Conservation (phyloP, 1,140 invertebrate genomes). For the Sycophila sp. region DNA sequence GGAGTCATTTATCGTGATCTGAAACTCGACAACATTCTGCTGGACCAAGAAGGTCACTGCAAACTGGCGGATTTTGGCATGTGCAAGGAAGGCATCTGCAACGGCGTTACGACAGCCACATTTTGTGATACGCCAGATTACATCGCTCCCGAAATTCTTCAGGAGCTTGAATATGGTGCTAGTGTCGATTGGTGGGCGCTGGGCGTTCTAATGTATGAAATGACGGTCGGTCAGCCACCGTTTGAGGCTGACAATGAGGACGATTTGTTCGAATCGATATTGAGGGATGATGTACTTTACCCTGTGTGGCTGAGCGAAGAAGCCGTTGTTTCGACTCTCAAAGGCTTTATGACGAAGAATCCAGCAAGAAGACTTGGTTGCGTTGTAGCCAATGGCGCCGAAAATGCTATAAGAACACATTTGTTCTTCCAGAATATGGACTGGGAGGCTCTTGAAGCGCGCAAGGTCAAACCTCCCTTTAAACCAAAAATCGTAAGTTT, state of each 20-base stretch:
- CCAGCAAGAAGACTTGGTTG: slow-evolving; percentile 93
- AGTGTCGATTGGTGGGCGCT: slow-evolving; percentile 99
- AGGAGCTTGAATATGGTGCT: slow-evolving; percentile 97
- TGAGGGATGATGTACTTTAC: slow-evolving; percentile 98
- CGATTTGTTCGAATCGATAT: slow-evolving; percentile 97
- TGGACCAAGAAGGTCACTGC: slow-evolving; percentile 98
- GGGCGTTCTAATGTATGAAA: slow-evolving; percentile 99
- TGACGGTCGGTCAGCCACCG: slow-evolving; percentile 99
- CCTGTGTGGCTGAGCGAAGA: slow-evolving; percentile 97
- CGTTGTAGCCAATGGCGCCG: slow-evolving; percentile 77
- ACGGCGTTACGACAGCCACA: slow-evolving; percentile 90
- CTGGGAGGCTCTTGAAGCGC: slow-evolving; percentile 91
- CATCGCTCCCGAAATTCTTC: slow-evolving; percentile 96
- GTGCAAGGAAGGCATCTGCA: slow-evolving; percentile 92
- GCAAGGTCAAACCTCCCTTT: slow-evolving; percentile 95
- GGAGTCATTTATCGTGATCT: slow-evolving; percentile 99
- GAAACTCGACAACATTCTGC: slow-evolving; percentile 98
- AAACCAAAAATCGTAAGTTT: slow-evolving; percentile 95
- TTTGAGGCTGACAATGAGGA: slow-evolving; percentile 99
- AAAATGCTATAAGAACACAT: slow-evolving; percentile 90
- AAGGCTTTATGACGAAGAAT: slow-evolving; percentile 99
- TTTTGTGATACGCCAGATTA: slow-evolving; percentile 99
- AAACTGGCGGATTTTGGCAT: slow-evolving; percentile 98
- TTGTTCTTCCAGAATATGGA: slow-evolving; percentile 96
- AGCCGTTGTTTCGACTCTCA: slow-evolving; percentile 96